Percentiles rank a stretch among this genome's conserved stretches.
phyloP scores from a whole-genome alignment of 2,797 vertebrate genomes.

The Adelosebastes latens region DNA sequence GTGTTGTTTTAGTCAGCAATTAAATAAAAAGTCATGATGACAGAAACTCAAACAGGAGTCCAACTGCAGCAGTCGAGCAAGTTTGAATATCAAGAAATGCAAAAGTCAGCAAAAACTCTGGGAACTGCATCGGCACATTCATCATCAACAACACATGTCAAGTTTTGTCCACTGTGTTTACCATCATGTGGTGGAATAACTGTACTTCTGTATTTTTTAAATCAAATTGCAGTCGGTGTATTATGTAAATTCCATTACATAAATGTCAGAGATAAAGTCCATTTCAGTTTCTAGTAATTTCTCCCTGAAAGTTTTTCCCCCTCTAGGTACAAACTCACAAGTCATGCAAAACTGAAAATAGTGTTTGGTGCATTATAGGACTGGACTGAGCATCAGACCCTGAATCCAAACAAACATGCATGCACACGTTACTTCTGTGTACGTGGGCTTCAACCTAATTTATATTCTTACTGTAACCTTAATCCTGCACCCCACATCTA shows the following conservation, averaged over 20 bases:
- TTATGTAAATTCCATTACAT: not conserved
- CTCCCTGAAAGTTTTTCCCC: not conserved
- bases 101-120: not conserved
- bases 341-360: not conserved
- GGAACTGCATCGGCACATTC: not conserved
- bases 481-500: not conserved
- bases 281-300: not conserved
- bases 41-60: not conserved
- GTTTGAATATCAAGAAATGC: not conserved
- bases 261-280: constrained; percentile 13
- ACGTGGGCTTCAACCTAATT: not conserved
- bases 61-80: not conserved
- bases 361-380: not conserved
- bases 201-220: not conserved
- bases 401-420: not conserved
- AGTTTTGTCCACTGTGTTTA: not conserved
- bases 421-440: not conserved
- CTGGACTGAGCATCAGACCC: not conserved
- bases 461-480: not conserved
- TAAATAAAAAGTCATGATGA: constrained; percentile 1
- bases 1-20: not conserved
- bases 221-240: not conserved
- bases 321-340: not conserved
- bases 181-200: not conserved
- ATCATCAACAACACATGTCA: not conserved